phyloP scores from a whole-genome alignment of 2,113 vertebrate species.

The Varanus salvator region DNA sequence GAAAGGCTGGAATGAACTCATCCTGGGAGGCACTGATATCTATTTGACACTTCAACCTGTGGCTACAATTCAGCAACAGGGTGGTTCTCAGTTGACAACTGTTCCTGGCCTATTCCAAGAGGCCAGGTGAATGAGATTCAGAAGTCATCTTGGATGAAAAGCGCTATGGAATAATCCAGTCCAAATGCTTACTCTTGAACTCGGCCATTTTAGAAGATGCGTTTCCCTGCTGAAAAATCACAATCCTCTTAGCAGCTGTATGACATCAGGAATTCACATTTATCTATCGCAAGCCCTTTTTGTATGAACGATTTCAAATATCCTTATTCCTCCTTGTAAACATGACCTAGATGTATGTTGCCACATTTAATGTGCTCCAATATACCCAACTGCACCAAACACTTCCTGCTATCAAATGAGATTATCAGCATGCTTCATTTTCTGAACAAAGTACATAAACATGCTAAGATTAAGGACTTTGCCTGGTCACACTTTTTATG shows the following conservation, averaged over 20 bases:
- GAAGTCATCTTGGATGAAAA: background rate
- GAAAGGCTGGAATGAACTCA: too few species aligned
- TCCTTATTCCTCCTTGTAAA: background rate
- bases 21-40: background rate
- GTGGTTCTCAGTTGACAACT: background rate
- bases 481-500: background rate
- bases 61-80: background rate
- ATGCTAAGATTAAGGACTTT: background rate
- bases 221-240: background rate
- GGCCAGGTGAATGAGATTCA: background rate
- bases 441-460: background rate
- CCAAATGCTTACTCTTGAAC: background rate
- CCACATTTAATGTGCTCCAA: background rate
- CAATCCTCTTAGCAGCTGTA: background rate
- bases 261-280: background rate
- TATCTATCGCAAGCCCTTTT: background rate
- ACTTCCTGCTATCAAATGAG: background rate
- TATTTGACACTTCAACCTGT: background rate
- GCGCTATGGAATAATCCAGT: background rate
- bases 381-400: background rate
- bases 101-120: too few species aligned
- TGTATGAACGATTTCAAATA: background rate
- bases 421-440: background rate
- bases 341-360: conserved; percentile 19
- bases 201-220: background rate